Base-by-base conservation (phyloP, 2,797 vertebrate species). In the Novumbra hubbsi region DNA sequence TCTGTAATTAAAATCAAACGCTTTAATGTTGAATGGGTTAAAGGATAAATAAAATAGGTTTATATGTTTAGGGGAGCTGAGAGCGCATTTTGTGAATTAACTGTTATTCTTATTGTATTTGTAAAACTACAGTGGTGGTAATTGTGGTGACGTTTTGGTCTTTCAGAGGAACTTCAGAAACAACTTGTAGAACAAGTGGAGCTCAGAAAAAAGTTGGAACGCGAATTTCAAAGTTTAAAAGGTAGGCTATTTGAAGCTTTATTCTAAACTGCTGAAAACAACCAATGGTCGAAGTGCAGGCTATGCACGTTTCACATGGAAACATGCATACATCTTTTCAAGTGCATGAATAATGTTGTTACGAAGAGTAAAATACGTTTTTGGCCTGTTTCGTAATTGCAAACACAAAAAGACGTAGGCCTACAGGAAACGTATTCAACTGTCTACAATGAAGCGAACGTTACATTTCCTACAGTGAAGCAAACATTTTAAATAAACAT, bases 171-270 rank as follows among this genome's bases (percentile, higher is more conserved):
- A 81, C 85, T 99, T 80, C 98, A 99, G 85, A 99, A 97, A 90
- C 91, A 98, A 84, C 95, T 99, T 41, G 90, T 96, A 91, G 97
- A 98, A 83, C 97, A 99, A 90, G 95, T 99, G 92, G 97, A 99
- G 84, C 90, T 99, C 71, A 95, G 98, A 83, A 98, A 98, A 94
- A 99, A 99, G 84, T 84, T 99, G 91, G 98, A 99, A 86, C 90
- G 96, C 77, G 98, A 99, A 87, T 98, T 99, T 89, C 98, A 98
- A 89, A 96, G 96, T 90, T 93, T 99, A 78, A 99, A 99, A 98
- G 98, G 97, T 99, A 94, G 9, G 41, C 41, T 45, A 11, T 45
- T 45, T 9, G 24, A 66, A 17, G 32, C 16, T 19, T 41, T 70
- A 41, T 50, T 27, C 9, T 24, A 21, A 9, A 11, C 9, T 60